These are phyloP conservation scores for Monopterus albus DNA, from an alignment of 2,113 vertebrate genomes.

Conservation along the genomic window DNA sequence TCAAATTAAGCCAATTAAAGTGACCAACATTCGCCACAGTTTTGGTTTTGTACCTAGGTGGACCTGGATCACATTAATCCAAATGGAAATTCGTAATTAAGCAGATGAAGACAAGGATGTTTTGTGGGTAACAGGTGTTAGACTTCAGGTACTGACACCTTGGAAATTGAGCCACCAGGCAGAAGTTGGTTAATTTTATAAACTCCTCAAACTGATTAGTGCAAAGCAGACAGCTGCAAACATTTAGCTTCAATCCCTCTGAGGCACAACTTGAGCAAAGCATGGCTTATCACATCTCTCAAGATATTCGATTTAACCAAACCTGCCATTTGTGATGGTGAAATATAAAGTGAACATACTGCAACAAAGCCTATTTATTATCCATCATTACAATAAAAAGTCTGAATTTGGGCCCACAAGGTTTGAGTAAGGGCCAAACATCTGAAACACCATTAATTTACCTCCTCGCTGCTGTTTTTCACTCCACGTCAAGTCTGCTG, in stretches of 20 bases:
- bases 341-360: background rate
- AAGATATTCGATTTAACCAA: too few relatives aligned
- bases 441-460: constrained; percentile 3
- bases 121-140: background rate
- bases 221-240: too few relatives aligned
- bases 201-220: too few relatives aligned
- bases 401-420: too few relatives aligned
- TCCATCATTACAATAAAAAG: background rate
- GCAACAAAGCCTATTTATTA: background rate
- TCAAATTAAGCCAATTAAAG: constrained; percentile 27
- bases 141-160: background rate
- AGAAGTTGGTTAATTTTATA: too few relatives aligned
- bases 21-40: constrained; percentile 31
- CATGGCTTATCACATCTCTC: too few relatives aligned
- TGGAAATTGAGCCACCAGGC: too few relatives aligned
- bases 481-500: background rate
- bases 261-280: too few relatives aligned
- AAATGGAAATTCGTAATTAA: background rate
- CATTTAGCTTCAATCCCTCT: too few relatives aligned
- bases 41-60: constrained; percentile 1
- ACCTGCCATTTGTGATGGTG: too few relatives aligned
- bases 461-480: constrained; percentile 15
- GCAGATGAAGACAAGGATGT: background rate
- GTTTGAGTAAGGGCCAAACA: constrained; percentile 12
- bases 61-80: background rate